Evolutionary conservation across 2,888 invertebrate genomes (phyloP).

Genomic region (Aromia moschata): DNA sequence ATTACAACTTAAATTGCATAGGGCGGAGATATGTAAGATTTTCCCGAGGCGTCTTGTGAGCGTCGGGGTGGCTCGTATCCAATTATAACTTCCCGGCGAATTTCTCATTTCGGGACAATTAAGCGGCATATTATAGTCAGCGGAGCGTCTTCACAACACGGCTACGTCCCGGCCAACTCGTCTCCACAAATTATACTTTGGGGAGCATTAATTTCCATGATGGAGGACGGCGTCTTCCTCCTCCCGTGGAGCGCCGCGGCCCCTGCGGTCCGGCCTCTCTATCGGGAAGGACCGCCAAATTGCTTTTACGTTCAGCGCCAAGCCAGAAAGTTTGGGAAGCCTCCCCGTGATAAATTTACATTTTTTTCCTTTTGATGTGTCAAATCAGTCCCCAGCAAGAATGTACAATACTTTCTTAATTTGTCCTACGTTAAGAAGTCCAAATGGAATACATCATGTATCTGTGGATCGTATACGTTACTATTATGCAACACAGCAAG

Average conservation of each 20-base stretch:
- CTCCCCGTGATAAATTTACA: too few relatives aligned
- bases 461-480: too few relatives aligned
- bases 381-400: too few relatives aligned
- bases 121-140: constrained; percentile 67
- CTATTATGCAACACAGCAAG: constrained; percentile 14
- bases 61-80: constrained; percentile 61
- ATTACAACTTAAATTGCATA: constrained; percentile 39
- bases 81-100: constrained; percentile 68
- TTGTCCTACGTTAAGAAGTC: too few relatives aligned
- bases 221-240: constrained; percentile 52
- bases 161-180: constrained; percentile 55
- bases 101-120: constrained; percentile 69
- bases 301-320: too few relatives aligned
- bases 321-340: too few relatives aligned
- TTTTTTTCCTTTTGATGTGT: too few relatives aligned
- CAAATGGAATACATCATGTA: too few relatives aligned
- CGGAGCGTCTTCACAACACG: constrained; percentile 62
- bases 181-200: constrained; percentile 67
- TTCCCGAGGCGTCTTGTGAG: constrained; percentile 50
- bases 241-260: constrained; percentile 15
- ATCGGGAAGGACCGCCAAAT: constrained; percentile 1
- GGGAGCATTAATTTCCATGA: constrained; percentile 66
- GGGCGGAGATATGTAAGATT: constrained; percentile 46
- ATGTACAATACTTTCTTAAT: too few relatives aligned
- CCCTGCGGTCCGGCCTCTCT: constrained; percentile 31